Evolutionary conservation across 2,113 vertebrate genomes (phyloP).

Genomic region (Epinephelus fuscoguttatus): DNA sequence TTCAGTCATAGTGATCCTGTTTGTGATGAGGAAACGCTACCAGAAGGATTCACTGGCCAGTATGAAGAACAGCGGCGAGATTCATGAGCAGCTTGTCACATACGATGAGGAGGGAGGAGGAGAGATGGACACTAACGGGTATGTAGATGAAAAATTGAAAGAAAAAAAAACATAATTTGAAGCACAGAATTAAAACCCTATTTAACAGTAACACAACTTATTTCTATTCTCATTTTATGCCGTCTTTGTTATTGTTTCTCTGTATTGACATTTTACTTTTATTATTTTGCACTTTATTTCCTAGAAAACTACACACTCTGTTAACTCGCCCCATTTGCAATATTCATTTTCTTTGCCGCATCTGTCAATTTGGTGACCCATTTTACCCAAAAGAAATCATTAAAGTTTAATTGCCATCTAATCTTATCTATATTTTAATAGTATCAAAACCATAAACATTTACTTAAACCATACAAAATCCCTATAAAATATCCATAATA

Average conservation of each 20-base stretch:
- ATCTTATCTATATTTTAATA: constrained; percentile 36
- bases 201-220: too few species aligned
- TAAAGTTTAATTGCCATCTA: constrained; percentile 51
- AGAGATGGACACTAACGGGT: constrained; percentile 97
- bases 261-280: background rate
- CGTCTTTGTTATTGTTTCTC: too few species aligned
- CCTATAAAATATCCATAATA: background rate
- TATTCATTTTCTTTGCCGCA: constrained; percentile 29
- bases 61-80: constrained; percentile 90
- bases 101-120: constrained; percentile 98
- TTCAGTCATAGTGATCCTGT: constrained; percentile 90
- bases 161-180: too few species aligned
- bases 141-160: constrained; percentile 3
- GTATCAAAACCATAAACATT: constrained; percentile 11
- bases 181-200: too few species aligned
- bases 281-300: background rate
- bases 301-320: background rate
- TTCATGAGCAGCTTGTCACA: constrained; percentile 96
- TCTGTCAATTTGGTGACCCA: constrained; percentile 54
- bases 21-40: constrained; percentile 88
- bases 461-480: constrained; percentile 1
- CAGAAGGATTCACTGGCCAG: constrained; percentile 88
- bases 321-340: constrained; percentile 18
- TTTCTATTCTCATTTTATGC: background rate
- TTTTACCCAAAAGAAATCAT: constrained; percentile 42